Evolutionary conservation across 2,888 invertebrate genomes (phyloP), one percentile per base, ranked within the genome.

Genomic region (Napeogenes sylphis): DNA sequence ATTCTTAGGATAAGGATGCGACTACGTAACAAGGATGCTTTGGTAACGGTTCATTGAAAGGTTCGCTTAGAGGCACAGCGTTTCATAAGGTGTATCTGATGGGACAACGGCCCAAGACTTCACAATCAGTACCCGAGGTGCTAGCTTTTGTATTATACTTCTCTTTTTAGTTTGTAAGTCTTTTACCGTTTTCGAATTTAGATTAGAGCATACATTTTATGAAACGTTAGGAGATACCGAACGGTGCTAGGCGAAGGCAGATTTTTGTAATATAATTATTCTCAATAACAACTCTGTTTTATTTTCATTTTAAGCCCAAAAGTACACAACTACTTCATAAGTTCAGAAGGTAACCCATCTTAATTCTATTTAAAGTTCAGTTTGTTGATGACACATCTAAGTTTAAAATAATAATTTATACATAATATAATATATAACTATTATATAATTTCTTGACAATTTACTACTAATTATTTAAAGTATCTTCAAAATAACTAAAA

Each of bases 61-160:
- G 61, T 73, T 68, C 66, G 73, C 73, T 71, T 67, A 75, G 71
- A 72, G 75, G 79, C 81, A 79, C 75, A 74, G 74, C 80, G 87
- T 87, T 88, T 89, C 87, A 87, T 85, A 87, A 85, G 70, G 70
- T 86, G 88, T 85, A 84, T 79, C 70, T 69, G 66, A 67, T 64
- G 84, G 85, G 83, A 85, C 84, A 78, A 71, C 71, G 77, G 69
- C 83, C 84, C 83, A 82, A 82, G 67, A 78, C 79, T 81, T 73
- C 73, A 64, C 67, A 73, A 71, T 71, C 73, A 71, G 72, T 62
- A 63, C 65, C 68, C 63, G 64, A 67, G 62, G 71, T 74, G 71
- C 71, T 74, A 72, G 78, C 83, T 89, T 83, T 88, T 88, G 88
- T 90, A 88, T 83, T 77, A 89, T 90, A 89, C 61, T 80, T 88